Percentiles rank a stretch among this genome's conserved stretches.
phyloP scores from a whole-genome alignment of 1,140 invertebrate genomes.

The Pseudachorutes palmiensis region DNA sequence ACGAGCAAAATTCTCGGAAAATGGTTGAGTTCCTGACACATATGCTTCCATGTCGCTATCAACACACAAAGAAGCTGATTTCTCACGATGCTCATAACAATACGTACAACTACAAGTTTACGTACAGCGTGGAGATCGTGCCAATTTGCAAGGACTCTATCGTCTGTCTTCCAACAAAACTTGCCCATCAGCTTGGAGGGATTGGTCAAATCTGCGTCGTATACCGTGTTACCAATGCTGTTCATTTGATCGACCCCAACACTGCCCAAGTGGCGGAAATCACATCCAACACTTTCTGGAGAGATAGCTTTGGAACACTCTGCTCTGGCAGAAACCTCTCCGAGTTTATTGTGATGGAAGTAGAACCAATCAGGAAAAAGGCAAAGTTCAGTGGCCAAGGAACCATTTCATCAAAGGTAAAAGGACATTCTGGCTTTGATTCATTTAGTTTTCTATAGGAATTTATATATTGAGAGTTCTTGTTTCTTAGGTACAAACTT shows the following conservation, averaged over 20 bases:
- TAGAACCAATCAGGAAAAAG: conserved; percentile 70
- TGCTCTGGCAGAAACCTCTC: conserved; percentile 83
- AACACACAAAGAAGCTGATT: conserved; percentile 88
- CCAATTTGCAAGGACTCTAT: conserved; percentile 95
- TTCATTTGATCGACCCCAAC: conserved; percentile 89
- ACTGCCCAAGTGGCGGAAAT: conserved; percentile 88
- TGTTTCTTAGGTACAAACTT: too few relatives aligned
- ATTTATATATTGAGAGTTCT: too few relatives aligned
- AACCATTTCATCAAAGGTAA: conserved; percentile 64
- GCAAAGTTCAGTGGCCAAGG: conserved; percentile 78
- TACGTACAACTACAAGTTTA: conserved; percentile 93
- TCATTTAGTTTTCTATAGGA: neutral
- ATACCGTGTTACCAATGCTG: conserved; percentile 72
- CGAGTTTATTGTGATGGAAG: conserved; percentile 92
- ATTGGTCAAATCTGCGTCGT: conserved; percentile 86
- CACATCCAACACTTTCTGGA: conserved; percentile 70
- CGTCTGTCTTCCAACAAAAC: conserved; percentile 79
- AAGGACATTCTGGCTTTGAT: neutral
- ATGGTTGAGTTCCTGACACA: conserved; percentile 85
- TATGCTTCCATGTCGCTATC: conserved; percentile 76
- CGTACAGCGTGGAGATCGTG: conserved; percentile 86
- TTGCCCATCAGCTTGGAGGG: conserved; percentile 82
- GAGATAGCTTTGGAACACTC: conserved; percentile 73
- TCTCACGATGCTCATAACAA: conserved; percentile 97
- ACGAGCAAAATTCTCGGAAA: conserved; percentile 84